Percentiles rank a stretch among this genome's conserved stretches.
phyloP scores from a whole-genome alignment of 2,797 vertebrate species.

The Poeciliopsis turneri region DNA sequence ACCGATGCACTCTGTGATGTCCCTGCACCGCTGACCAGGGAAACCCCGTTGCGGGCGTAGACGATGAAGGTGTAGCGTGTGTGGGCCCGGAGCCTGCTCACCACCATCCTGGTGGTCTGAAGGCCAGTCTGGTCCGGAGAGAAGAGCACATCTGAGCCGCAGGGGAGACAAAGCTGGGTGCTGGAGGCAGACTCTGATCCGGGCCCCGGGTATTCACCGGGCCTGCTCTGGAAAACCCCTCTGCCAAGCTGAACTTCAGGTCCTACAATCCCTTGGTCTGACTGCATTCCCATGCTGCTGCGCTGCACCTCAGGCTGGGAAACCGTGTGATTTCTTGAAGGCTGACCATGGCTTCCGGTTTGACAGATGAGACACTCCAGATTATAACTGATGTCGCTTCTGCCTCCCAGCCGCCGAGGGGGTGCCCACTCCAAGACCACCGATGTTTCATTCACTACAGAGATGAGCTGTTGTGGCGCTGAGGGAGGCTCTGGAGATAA shows the following conservation, averaged over 20 bases:
- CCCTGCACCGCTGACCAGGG: conserved; percentile 84
- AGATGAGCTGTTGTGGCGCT: conserved; percentile 94
- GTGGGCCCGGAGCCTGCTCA: conserved; percentile 95
- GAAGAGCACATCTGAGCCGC: conserved; percentile 89
- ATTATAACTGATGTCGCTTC: conserved; percentile 87
- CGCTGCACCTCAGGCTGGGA: conserved; percentile 52
- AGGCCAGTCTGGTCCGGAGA: conserved; percentile 88
- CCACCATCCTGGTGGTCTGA: conserved; percentile 88
- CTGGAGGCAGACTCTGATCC: conserved; percentile 74
- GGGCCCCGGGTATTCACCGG: conserved; percentile 41
- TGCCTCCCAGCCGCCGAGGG: conserved; percentile 86
- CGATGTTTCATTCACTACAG: conserved; percentile 96
- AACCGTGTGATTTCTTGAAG: conserved; percentile 54
- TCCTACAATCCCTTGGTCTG: conserved; percentile 73
- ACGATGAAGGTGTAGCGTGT: conserved; percentile 98
- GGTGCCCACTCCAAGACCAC: conserved; percentile 97
- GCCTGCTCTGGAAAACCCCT: conserved; percentile 58
- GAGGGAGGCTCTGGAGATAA: conserved; percentile 88
- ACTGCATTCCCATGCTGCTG: conserved; percentile 63
- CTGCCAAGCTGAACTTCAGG: conserved; percentile 55
- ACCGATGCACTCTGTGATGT: conserved; percentile 91
- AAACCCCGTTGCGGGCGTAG: conserved; percentile 93
- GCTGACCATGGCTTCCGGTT: conserved; percentile 42
- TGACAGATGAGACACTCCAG: conserved; percentile 90
- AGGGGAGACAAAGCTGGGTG: conserved; percentile 87